A percentile compares a stretch with the other conserved stretches of the same genome.
These are phyloP conservation scores for rabbit (Oryctolagus cuniculus) DNA, from an alignment of 2,113 vertebrate species.

Conservation along the genomic window DNA sequence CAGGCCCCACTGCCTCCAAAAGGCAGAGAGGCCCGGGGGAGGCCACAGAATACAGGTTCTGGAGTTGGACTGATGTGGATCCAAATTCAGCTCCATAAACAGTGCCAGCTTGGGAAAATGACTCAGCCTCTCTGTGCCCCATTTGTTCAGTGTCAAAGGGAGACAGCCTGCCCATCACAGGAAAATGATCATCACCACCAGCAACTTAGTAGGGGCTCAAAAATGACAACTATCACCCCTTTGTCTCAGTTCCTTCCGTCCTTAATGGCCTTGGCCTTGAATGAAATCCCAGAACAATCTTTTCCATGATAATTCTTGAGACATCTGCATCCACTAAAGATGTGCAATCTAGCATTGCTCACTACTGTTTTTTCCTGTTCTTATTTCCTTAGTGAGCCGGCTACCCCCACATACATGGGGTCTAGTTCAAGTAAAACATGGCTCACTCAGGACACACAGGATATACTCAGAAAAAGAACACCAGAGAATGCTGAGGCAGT, in stretches of 20 bases:
- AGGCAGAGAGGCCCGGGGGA: neutral
- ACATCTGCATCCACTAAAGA: neutral
- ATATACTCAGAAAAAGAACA: neutral
- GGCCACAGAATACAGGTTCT: neutral
- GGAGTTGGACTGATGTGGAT: neutral
- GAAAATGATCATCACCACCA: neutral
- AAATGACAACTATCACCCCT: neutral
- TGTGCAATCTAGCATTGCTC: neutral
- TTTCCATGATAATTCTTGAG: neutral
- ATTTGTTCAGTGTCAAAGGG: neutral
- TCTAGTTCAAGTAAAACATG: neutral
- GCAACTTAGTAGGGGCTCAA: neutral
- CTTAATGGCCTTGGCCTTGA: neutral
- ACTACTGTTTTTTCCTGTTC: neutral
- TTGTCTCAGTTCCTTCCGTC: neutral
- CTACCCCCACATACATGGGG: neutral
- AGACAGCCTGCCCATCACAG: neutral
- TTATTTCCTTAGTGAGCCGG: neutral
- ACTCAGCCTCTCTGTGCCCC: neutral
- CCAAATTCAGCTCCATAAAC: neutral
- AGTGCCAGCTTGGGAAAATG: neutral
- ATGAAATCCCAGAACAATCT: neutral
- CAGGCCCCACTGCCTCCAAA: neutral
- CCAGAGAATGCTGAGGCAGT: fast-evolving
- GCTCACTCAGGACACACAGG: fast-evolving